Conservation (phyloP, 2,113 vertebrate species). For the Nothobranchius kuhntae region DNA sequence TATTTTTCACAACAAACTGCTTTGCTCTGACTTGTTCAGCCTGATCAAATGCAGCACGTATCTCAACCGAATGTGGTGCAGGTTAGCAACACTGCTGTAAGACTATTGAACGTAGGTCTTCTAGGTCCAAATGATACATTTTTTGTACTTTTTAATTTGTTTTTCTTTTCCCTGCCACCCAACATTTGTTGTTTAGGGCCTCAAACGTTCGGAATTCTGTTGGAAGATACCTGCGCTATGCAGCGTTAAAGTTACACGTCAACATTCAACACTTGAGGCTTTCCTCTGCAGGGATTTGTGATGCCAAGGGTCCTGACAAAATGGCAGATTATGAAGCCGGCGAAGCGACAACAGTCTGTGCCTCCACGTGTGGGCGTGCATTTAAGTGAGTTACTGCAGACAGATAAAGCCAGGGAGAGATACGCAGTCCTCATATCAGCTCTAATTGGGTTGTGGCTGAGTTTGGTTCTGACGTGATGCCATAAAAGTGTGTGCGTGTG, state of each 20-base stretch:
- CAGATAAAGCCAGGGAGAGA: constrained; percentile 28
- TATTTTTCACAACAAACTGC: too few species aligned
- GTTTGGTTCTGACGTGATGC: too few species aligned
- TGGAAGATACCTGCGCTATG: background rate
- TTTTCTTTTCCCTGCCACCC: background rate
- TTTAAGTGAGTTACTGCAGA: constrained; percentile 20
- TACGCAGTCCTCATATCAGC: constrained; percentile 23
- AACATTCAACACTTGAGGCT: background rate
- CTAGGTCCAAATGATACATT: too few species aligned
- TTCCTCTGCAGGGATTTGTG: constrained; percentile 5
- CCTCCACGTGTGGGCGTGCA: constrained; percentile 10
- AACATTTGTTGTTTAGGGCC: background rate
- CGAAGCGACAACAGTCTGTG: constrained; percentile 11
- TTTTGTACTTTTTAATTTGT: background rate
- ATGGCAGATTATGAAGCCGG: constrained; percentile 2
- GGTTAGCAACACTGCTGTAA: too few species aligned
- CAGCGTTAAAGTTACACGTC: background rate
- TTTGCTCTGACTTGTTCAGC: too few species aligned
- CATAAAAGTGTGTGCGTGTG: too few species aligned
- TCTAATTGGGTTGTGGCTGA: constrained; percentile 11
- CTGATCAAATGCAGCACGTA: too few species aligned
- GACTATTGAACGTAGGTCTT: too few species aligned
- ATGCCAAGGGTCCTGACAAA: constrained; percentile 11
- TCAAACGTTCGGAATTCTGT: background rate
- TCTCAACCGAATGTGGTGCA: too few species aligned